A percentile compares a stretch with the other conserved stretches of the same genome.
Conservation (phyloP, 1,140 invertebrate genomes). For the Panagrolaimus sp. region DNA sequence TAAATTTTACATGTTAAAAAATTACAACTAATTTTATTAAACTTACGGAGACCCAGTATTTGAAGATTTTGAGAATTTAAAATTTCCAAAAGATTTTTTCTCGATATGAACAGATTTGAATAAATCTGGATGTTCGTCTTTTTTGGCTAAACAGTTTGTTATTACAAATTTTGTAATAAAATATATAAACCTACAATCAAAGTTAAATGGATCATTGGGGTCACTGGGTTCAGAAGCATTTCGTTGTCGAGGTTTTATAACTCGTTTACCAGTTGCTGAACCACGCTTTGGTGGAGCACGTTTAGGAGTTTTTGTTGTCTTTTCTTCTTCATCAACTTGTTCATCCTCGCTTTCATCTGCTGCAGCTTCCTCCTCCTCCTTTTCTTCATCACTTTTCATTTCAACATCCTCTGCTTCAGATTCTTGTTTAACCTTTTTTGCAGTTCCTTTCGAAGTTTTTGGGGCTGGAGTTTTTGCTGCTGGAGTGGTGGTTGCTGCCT, state of each 20-base stretch:
- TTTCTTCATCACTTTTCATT: not conserved
- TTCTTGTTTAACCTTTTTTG: not conserved
- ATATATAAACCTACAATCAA: too few relatives aligned
- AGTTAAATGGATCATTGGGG: slow-evolving; percentile 47
- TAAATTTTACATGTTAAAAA: slow-evolving; percentile 15
- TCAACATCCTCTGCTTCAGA: not conserved
- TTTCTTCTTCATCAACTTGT: not conserved
- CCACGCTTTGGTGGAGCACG: not conserved
- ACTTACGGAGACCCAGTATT: not conserved
- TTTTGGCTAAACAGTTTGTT: too few relatives aligned
- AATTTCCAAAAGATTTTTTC: not conserved
- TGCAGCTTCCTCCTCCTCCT: not conserved
- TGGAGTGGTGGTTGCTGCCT: too few relatives aligned
- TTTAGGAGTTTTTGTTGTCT: slow-evolving; percentile 11
- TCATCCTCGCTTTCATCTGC: not conserved
- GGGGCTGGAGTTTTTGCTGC: not conserved
- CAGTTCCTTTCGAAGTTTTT: not conserved
- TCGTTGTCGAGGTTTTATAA: not conserved
- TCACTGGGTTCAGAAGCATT: slow-evolving; percentile 11
- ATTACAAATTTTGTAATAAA: too few relatives aligned
- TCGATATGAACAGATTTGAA: slow-evolving; percentile 42
- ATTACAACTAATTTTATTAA: not conserved
- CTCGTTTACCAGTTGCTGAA: too few relatives aligned
- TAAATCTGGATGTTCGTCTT: slow-evolving; percentile 52
- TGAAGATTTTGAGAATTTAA: not conserved